Evolutionary conservation across 2,113 vertebrate species (phyloP).

Genomic region (Pseudonaja textilis): DNA sequence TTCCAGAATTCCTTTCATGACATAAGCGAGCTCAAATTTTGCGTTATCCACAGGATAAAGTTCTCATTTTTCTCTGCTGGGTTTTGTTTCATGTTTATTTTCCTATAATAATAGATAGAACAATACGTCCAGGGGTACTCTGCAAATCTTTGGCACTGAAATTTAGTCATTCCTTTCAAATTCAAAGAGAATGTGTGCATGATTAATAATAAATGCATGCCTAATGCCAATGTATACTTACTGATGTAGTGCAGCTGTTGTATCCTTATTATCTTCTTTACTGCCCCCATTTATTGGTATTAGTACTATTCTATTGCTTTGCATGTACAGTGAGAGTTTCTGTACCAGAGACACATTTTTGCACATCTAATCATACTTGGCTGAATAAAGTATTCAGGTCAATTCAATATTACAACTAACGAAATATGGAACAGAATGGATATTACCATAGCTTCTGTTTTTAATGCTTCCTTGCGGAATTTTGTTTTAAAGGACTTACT

Average conservation of each 20-base stretch:
- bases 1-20: neutral
- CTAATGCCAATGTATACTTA: no score
- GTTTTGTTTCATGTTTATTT: neutral
- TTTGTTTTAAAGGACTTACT: neutral
- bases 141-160: neutral
- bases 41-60: neutral
- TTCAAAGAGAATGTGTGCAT: no score
- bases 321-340: no score
- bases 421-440: neutral
- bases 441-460: neutral
- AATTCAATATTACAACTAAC: neutral
- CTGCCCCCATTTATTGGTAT: no score
- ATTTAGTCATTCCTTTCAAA: neutral
- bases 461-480: neutral
- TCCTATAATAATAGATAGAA: neutral
- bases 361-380: no score
- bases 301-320: no score
- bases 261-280: no score
- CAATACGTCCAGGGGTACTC: no score
- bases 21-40: neutral
- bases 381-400: no score
- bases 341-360: no score
- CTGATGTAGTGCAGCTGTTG: no score
- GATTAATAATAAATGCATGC: no score
- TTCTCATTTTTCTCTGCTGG: neutral